Evolutionary conservation across 2,797 vertebrate genomes (phyloP).

Genomic region (Gymnopithys bicolor): DNA sequence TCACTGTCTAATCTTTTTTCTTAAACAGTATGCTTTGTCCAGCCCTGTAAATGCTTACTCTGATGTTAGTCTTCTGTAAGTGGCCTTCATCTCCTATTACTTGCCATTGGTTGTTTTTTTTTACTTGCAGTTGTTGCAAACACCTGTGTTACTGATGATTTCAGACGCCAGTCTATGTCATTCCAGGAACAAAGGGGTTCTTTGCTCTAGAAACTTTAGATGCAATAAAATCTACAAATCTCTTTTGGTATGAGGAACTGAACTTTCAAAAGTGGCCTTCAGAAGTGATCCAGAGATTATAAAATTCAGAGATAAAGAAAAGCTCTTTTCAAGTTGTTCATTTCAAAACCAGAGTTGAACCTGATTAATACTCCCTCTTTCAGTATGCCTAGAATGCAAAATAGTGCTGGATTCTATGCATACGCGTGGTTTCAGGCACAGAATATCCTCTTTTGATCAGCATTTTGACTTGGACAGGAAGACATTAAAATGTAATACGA

Average conservation of each 20-base stretch:
- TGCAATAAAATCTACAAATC: neutral
- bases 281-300: neutral
- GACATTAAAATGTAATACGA: neutral
- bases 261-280: neutral
- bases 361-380: neutral
- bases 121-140: neutral
- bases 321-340: neutral
- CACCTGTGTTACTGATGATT: neutral
- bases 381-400: neutral
- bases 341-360: neutral
- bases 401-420: neutral
- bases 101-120: neutral
- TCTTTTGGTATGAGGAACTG: neutral
- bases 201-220: neutral
- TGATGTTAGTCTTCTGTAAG: neutral
- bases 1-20: neutral
- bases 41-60: neutral
- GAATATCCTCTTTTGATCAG: conserved; percentile 33
- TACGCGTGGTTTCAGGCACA: neutral
- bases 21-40: neutral
- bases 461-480: neutral
- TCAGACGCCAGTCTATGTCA: neutral
- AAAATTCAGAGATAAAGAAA: neutral
- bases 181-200: neutral
- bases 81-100: neutral